A percentile compares a stretch with the other conserved stretches of the same genome.
Evolutionary conservation across 2,888 invertebrate genomes (phyloP).

Genomic region (Amphipyra tragopoginis): DNA sequence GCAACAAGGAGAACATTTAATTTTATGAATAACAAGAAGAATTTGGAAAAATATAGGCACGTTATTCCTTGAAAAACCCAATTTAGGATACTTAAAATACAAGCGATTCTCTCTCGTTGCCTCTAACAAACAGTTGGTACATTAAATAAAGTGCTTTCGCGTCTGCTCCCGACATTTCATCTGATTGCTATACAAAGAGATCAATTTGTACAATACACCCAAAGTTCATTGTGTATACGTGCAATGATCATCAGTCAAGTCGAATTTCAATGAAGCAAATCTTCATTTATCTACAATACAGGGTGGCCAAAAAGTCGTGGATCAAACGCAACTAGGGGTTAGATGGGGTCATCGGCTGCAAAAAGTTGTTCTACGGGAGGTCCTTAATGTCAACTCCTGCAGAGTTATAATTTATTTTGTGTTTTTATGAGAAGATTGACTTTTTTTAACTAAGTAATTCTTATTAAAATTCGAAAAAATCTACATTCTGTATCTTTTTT

Average conservation of each 20-base stretch:
- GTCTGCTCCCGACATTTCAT: conserved; percentile 1
- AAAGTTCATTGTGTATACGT: conserved; percentile 1
- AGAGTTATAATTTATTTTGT: too few relatives aligned
- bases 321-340: too few relatives aligned
- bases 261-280: conserved; percentile 4
- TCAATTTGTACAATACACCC: conserved; percentile 10
- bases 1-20: background rate
- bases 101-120: conserved; percentile 2
- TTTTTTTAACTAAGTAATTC: too few relatives aligned
- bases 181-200: conserved; percentile 14
- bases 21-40: background rate
- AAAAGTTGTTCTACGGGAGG: too few relatives aligned
- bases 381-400: too few relatives aligned
- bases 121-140: conserved; percentile 5
- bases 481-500: too few relatives aligned
- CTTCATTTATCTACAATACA: too few relatives aligned
- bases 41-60: background rate
- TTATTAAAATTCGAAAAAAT: too few relatives aligned
- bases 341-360: too few relatives aligned
- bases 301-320: too few relatives aligned
- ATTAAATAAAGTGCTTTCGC: conserved; percentile 3
- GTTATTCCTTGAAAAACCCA: background rate
- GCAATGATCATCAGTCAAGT: conserved; percentile 21
- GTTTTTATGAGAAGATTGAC: too few relatives aligned
- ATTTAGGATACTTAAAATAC: conserved; percentile 1